Percentiles rank a stretch among this genome's conserved stretches.
phyloP scores from a whole-genome alignment of 2,888 invertebrate species.

The Graphium colonna region DNA sequence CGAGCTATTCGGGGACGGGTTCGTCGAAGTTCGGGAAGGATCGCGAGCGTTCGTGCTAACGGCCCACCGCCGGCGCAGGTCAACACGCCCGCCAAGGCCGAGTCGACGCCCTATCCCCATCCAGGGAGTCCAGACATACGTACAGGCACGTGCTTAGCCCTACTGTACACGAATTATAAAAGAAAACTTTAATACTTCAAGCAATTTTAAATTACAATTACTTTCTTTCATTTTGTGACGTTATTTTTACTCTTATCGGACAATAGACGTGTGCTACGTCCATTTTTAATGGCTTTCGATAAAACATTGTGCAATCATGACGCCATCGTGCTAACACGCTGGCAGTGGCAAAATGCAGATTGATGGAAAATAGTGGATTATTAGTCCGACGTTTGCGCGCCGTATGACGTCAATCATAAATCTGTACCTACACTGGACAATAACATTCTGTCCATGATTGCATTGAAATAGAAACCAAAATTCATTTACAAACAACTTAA shows the following conservation, averaged over 20 bases:
- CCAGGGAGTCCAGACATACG: slow-evolving; percentile 16
- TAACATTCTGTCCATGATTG: no score
- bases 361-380: slow-evolving; percentile 16
- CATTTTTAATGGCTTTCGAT: slow-evolving; percentile 23
- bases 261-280: slow-evolving; percentile 4
- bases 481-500: no score
- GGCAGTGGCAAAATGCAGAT: slow-evolving; percentile 18
- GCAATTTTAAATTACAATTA: no score
- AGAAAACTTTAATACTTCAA: no score
- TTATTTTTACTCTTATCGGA: slow-evolving; percentile 1
- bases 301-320: slow-evolving; percentile 40
- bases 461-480: no score
- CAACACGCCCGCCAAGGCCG: slow-evolving; percentile 65
- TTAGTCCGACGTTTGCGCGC: slow-evolving; percentile 18
- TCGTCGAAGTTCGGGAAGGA: slow-evolving; percentile 38
- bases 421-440: background rate
- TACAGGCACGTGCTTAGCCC: background rate
- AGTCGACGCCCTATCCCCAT: slow-evolving; percentile 46
- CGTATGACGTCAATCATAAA: slow-evolving; percentile 24
- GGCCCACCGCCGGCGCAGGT: slow-evolving; percentile 57
- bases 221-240: background rate
- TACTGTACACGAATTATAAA: background rate
- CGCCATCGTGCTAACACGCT: slow-evolving; percentile 28
- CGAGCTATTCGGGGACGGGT: slow-evolving; percentile 33
- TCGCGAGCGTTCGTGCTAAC: slow-evolving; percentile 49